Base-by-base conservation (phyloP, 2,797 vertebrate species). In the Salmo trutta region DNA sequence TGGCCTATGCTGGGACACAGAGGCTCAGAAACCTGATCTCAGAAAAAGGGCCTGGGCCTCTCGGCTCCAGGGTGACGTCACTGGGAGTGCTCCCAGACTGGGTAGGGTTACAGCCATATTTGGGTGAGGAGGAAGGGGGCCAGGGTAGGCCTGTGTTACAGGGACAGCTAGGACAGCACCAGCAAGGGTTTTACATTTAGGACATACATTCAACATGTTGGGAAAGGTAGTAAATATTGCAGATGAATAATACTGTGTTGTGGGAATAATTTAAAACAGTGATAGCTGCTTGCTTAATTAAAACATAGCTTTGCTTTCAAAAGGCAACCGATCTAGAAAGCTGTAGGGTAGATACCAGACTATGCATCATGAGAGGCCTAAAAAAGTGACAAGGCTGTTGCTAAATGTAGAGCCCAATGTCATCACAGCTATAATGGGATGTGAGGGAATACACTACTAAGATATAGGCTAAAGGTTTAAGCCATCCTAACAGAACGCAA, bases 1-100 rank as follows among this genome's bases (percentile, higher is more conserved):
- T 73, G 73, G 82, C 56, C 56, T 8, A 7, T 59, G 56, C 74
- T 79, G 75, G 72, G 74, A 83, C 87, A 92, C 90, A 83, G 93
- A 89, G 80, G 78, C 78, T 82, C 78, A 27, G 93, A 93, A 89
- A 94, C 88, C 81, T 86, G 90, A 94, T 93, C 91, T 93, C 82
- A 91, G 93, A 94, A 94, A 93, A 90, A 86, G 31, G 67, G 76
- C 81, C 27, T 7, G 14, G 85, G 81, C 84, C 82, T 88, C 81
- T 84, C 36, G 29, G 52, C 74, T 59, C 81, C 62, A 81, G 80
- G 74, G 52, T 83, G 78, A 91, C 84, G 68, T 89, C 86, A 87
- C 69, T 0, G 54, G 64, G 75, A 54, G 52, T 17, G 82, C 80
- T 89, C 81, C 66, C 51, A 71, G 74, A 82, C 79, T 4, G 85